Evolutionary conservation across 2,888 invertebrate species (phyloP), one percentile per base, ranked within the genome.

Genomic region (Cybosia mesomella): DNA sequence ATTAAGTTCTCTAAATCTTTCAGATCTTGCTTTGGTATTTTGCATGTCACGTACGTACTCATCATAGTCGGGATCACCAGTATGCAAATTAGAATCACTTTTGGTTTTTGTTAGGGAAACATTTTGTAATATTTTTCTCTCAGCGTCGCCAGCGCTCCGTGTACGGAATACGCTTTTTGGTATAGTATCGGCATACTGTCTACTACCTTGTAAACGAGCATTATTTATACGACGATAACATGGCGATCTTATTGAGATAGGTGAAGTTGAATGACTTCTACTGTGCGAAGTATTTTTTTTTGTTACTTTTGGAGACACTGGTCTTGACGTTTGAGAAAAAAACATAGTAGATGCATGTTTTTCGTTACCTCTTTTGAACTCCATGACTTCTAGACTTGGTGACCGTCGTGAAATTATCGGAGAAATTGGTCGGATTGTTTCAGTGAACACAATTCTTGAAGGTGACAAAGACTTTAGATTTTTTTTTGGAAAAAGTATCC

Each of bases 1-100:
- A 85, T 98, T 97, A 1, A 99, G 94, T 80, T 98, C 98, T 63
- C 97, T 96, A 89, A 98, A 99, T 72, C 97, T 96, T 68, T 97
- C 97, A 0, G 97, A 98, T 87, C 96, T 97, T 64, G 95, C 95
- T 77, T 96, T 96, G 3, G 96, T 95, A 68, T 96, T 96, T 81
- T 96, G 89, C 82, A 97, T 91, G 77, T 97, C 97, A 39, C 95
- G 90, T 59, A 97, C 93, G 81, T 97, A 97, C 73, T 96, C 96
- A 75, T 96, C 96, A 83, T 97, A 97, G 74, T 97, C 96, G 24
- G 96, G 96, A 79, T 96, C 96, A 80, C 95, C 92, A 21, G 73
- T 70, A 71, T 87, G 82, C 72, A 95, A 82, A 84, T 91, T 92
- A 54, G 90, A 87, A 66, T 92, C 91, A 77, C 94, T 94, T 83